Evolutionary conservation across 2,797 vertebrate genomes (phyloP).

Genomic region (Galaxias olidus): DNA sequence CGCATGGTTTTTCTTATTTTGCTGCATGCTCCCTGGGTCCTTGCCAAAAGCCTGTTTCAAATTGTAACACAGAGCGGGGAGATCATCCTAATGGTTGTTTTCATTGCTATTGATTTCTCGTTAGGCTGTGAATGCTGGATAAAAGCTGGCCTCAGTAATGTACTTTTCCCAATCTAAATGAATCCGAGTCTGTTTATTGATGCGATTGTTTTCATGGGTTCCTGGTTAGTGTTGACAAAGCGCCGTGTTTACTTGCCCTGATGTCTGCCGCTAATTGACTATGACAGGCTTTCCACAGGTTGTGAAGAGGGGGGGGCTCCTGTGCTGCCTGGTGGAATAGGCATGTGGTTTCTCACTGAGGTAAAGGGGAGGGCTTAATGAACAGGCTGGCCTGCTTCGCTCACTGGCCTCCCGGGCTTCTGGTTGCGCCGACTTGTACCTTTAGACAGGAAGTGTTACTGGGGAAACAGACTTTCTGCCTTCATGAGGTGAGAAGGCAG

Average conservation of each 20-base stretch:
- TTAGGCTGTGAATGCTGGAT: slow-evolving; percentile 56
- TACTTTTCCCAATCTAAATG: slow-evolving; percentile 39
- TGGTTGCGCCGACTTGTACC: slow-evolving; percentile 14
- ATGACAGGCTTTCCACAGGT: neutral
- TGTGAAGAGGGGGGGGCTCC: neutral
- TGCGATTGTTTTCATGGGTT: no score
- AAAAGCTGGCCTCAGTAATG: slow-evolving; percentile 34
- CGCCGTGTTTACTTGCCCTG: neutral
- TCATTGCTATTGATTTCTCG: slow-evolving; percentile 60
- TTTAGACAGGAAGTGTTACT: slow-evolving; percentile 38
- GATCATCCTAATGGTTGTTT: slow-evolving; percentile 45
- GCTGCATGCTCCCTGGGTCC: slow-evolving; percentile 44
- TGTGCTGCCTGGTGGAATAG: neutral
- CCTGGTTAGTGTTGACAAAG: neutral
- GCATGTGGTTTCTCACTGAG: neutral
- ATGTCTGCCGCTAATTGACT: neutral
- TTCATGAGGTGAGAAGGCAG: slow-evolving; percentile 51
- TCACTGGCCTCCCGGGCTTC: slow-evolving; percentile 35
- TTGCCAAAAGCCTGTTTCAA: slow-evolving; percentile 53
- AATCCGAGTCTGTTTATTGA: slow-evolving; percentile 31
- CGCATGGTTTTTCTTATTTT: slow-evolving; percentile 44
- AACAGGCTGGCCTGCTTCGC: slow-evolving; percentile 18
- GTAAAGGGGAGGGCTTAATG: slow-evolving; percentile 22
- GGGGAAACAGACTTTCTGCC: slow-evolving; percentile 51
- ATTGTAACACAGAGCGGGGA: slow-evolving; percentile 30